phyloP scores from a whole-genome alignment of 1,140 invertebrate genomes.

The Holotrichia oblita region DNA sequence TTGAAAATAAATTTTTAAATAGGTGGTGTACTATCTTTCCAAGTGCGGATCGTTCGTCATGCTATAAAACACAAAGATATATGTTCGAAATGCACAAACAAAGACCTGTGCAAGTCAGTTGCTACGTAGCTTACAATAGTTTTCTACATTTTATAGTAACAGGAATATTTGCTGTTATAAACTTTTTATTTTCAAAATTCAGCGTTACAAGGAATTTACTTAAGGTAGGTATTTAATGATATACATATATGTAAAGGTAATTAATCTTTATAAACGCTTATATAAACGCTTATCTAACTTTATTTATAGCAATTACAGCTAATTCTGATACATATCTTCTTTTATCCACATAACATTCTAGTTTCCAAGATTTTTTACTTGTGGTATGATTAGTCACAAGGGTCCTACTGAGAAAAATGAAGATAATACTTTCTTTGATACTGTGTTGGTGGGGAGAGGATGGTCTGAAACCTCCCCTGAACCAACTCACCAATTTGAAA shows the following conservation, averaged over 20 bases:
- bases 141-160: slow-evolving; percentile 63
- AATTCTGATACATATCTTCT: no score
- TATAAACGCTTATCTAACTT: no score
- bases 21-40: slow-evolving; percentile 83
- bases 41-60: slow-evolving; percentile 82
- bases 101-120: slow-evolving; percentile 75
- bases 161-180: slow-evolving; percentile 68
- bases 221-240: slow-evolving; percentile 40
- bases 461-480: slow-evolving; percentile 77
- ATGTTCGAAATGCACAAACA: slow-evolving; percentile 74
- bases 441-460: slow-evolving; percentile 79
- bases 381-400: slow-evolving; percentile 72
- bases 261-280: no score
- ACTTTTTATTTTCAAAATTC: slow-evolving; percentile 74
- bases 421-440: slow-evolving; percentile 70
- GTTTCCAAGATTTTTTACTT: slow-evolving; percentile 75
- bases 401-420: slow-evolving; percentile 74
- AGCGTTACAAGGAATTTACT: slow-evolving; percentile 65
- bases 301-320: no score
- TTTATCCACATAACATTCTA: no score
- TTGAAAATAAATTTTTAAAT: slow-evolving; percentile 68
- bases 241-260: no score
- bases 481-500: slow-evolving; percentile 68
- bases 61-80: slow-evolving; percentile 78
- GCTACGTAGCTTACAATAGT: slow-evolving; percentile 69